Conservation (phyloP, 2,797 vertebrate species). For the Rhadinocentrus ornatus region DNA sequence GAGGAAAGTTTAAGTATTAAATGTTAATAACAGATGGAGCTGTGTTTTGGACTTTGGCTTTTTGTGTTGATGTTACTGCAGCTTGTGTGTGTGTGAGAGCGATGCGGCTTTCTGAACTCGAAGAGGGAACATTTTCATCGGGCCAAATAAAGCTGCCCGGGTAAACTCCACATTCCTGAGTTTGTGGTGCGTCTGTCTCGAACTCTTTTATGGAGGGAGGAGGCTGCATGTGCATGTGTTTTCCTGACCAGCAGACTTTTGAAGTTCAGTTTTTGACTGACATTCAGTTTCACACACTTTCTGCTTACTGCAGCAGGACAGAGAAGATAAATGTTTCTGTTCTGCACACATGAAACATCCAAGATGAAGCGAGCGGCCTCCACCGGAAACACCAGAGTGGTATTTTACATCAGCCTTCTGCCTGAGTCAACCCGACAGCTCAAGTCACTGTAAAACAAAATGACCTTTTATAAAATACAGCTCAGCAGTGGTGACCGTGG, state of each 20-base stretch:
- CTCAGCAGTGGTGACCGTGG: too few relatives aligned
- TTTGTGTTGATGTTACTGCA: slow-evolving; percentile 5
- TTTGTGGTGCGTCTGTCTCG: slow-evolving; percentile 67
- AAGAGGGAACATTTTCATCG: slow-evolving; percentile 65
- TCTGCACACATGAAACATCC: neutral
- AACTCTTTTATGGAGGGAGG: slow-evolving; percentile 51
- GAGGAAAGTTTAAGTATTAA: slow-evolving; percentile 13
- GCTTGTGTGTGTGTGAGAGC: slow-evolving; percentile 26
- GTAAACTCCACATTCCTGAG: slow-evolving; percentile 76
- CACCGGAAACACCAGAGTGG: neutral
- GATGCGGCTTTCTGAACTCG: slow-evolving; percentile 72
- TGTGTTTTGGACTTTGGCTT: slow-evolving; percentile 21
- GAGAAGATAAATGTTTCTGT: neutral
- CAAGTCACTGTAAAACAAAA: neutral
- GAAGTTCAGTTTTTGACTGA: slow-evolving; percentile 2
- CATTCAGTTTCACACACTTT: slow-evolving; percentile 25
- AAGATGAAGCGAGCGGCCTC: too few relatives aligned
- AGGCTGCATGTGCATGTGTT: slow-evolving; percentile 4
- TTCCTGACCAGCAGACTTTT: slow-evolving; percentile 5
- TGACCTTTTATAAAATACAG: too few relatives aligned
- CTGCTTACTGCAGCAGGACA: slow-evolving; percentile 12
- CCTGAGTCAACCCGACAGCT: neutral
- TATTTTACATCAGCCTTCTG: neutral
- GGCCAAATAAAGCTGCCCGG: slow-evolving; percentile 76
- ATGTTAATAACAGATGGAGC: slow-evolving; percentile 46